Evolutionary conservation across 2,113 vertebrate species (phyloP), one percentile per base, ranked within the genome.

Genomic region (Crotophaga sulcirostris): DNA sequence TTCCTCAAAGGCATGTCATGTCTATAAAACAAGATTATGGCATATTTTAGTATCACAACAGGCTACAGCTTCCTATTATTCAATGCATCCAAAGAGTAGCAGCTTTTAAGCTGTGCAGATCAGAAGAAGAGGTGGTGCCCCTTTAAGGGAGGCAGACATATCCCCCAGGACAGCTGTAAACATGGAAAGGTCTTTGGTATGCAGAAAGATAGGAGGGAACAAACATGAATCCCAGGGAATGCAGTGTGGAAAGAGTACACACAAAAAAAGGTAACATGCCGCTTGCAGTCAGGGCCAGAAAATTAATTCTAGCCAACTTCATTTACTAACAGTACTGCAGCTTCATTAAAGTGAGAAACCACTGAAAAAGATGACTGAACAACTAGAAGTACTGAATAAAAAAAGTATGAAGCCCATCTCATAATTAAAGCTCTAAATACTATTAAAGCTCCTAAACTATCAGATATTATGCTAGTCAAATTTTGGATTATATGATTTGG

Each of bases 181-280:
- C 10, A 17, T 13, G 12, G 26, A 76, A 76, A 87, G 11, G 9
- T 64, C 16, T 79, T 70, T 49, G 13, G 20, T 3, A 51, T 13
- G 3, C 31, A 40, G 3, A 29, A 54, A 76, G n/a, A 51, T 40
- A 36, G 0, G 0, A 73, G 11, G 4, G 6, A 38, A 17, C 8
- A 44, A 15, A 33, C 9, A 11, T 23, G 18, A 72, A 42, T 16
- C 7, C 20, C 42, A 66, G 38, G 24, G 14, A 75, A 63, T 49
- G 7, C 26, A 34, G 4, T 11, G 11, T 25, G 14, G 74, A 73
- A 76, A 76, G 6, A 6, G 17, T 28, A 12, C n/a, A 49, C 31
- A 25, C 8, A 52, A 44, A 72, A 76, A 29, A 29, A 1, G 3
- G 8, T 20, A 49, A 4, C 21, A 29, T 34, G 10, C 25, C 20